phyloP scores from a whole-genome alignment of 1,140 invertebrate genomes.

The Parasteatoda tepidariorum region DNA sequence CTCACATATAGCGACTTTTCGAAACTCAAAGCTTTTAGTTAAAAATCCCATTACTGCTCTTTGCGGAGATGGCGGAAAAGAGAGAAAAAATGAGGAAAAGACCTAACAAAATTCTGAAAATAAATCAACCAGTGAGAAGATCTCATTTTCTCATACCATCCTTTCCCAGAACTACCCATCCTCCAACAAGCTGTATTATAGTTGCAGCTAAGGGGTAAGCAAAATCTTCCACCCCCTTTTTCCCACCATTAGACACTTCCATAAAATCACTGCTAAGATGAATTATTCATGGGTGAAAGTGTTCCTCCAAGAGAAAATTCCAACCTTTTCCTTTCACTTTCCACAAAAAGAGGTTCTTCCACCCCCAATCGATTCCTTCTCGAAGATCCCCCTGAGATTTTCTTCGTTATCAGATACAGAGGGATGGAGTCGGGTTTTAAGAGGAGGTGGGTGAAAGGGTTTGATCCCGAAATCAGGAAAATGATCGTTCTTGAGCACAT shows the following conservation, averaged over 20 bases:
- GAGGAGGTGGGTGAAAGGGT: background rate
- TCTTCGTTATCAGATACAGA: slow-evolving; percentile 11
- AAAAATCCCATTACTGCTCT: slow-evolving; percentile 4
- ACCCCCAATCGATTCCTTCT: background rate
- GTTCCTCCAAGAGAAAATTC: background rate
- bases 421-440: too few species aligned
- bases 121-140: slow-evolving; percentile 24
- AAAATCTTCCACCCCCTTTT: background rate
- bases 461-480: slow-evolving; percentile 4
- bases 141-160: background rate
- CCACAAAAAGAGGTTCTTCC: background rate
- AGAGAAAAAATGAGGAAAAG: background rate
- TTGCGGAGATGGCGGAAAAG: background rate
- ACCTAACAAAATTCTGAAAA: slow-evolving; percentile 3
- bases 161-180: too few species aligned
- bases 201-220: background rate
- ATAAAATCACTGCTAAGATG: slow-evolving; percentile 27
- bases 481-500: background rate
- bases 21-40: slow-evolving; percentile 3
- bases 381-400: background rate
- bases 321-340: slow-evolving; percentile 20
- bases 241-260: slow-evolving; percentile 26
- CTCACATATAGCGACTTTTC: background rate
- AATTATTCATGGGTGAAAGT: slow-evolving; percentile 32
- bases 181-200: slow-evolving; percentile 13